These are phyloP conservation scores for Strigamia transsilvanica DNA, from an alignment of 2,888 invertebrate species.

Conservation along the genomic window DNA sequence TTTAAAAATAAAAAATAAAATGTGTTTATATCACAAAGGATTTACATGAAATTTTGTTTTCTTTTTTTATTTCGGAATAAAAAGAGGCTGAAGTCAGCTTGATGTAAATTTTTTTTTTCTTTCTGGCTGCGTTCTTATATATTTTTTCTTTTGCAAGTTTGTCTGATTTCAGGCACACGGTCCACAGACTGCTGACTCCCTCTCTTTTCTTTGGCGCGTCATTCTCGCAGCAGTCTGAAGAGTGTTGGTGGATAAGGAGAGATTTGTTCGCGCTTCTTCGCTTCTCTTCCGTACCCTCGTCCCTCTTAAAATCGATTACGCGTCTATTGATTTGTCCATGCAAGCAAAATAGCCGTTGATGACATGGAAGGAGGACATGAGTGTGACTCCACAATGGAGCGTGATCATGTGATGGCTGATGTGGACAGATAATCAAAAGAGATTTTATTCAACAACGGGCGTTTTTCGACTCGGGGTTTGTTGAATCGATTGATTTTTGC, in stretches of 20 bases:
- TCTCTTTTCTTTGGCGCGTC: slow-evolving; percentile 48
- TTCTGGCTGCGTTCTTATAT: not conserved
- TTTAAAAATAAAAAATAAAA: not conserved
- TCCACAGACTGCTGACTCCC: slow-evolving; percentile 31
- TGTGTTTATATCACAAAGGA: not conserved
- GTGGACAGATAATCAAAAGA: slow-evolving; percentile 48
- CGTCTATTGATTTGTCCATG: slow-evolving; percentile 39
- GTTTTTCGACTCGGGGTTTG: slow-evolving; percentile 9
- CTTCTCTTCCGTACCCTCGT: not conserved
- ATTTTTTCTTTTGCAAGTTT: not conserved
- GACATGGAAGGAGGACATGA: slow-evolving; percentile 11
- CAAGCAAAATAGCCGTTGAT: slow-evolving; percentile 42
- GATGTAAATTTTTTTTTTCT: slow-evolving; percentile 35
- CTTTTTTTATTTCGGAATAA: slow-evolving; percentile 19
- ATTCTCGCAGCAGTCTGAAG: not conserved
- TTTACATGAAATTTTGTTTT: not conserved
- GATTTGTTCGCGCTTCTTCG: slow-evolving; percentile 33
- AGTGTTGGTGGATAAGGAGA: slow-evolving; percentile 21
- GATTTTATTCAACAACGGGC: slow-evolving; percentile 37
- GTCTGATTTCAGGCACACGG: slow-evolving; percentile 36
- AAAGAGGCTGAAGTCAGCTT: slow-evolving; percentile 24
- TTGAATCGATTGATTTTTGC: slow-evolving; percentile 17
- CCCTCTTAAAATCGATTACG: slow-evolving; percentile 12
- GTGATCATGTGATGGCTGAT: slow-evolving; percentile 35
- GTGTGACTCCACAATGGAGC: slow-evolving; percentile 41